Evolutionary conservation across 2,113 vertebrate genomes (phyloP).

Genomic region (Brachionichthys hirsutus): DNA sequence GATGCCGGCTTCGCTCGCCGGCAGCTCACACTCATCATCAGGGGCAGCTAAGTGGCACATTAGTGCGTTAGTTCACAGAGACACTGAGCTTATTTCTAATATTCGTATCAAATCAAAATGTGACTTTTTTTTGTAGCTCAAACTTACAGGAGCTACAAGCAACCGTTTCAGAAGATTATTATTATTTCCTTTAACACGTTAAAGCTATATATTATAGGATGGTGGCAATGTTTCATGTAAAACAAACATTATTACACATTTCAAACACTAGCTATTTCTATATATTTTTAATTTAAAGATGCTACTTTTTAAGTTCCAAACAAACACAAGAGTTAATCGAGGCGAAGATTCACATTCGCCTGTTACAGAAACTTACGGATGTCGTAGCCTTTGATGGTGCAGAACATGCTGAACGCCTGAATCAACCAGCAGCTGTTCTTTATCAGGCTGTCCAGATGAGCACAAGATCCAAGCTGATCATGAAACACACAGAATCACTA

Average conservation of each 20-base stretch:
- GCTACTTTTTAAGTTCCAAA: too few relatives aligned
- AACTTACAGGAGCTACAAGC: too few relatives aligned
- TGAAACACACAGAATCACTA: not conserved
- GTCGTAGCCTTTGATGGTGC: slow-evolving; percentile 77
- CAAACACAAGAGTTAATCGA: too few relatives aligned
- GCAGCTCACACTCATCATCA: slow-evolving; percentile 74
- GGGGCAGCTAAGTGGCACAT: slow-evolving; percentile 62
- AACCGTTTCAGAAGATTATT: too few relatives aligned
- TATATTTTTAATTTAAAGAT: too few relatives aligned
- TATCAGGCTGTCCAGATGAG: slow-evolving; percentile 70
- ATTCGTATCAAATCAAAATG: not conserved
- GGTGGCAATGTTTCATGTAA: not conserved
- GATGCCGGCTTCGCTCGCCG: slow-evolving; percentile 77
- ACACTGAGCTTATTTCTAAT: not conserved
- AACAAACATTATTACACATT: not conserved
- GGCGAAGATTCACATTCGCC: not conserved
- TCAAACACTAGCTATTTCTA: too few relatives aligned
- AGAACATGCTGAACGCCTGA: slow-evolving; percentile 78
- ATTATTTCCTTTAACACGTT: too few relatives aligned
- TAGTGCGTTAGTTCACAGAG: not conserved
- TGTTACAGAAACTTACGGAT: slow-evolving; percentile 65
- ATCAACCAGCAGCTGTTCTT: slow-evolving; percentile 77
- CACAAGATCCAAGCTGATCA: slow-evolving; percentile 74
- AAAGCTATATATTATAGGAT: too few relatives aligned
- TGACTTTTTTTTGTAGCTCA: not conserved